Percentiles rank a stretch among this genome's conserved stretches.
Evolutionary conservation across 2,113 vertebrate species (phyloP).

Genomic region (Lamprotornis superbus): DNA sequence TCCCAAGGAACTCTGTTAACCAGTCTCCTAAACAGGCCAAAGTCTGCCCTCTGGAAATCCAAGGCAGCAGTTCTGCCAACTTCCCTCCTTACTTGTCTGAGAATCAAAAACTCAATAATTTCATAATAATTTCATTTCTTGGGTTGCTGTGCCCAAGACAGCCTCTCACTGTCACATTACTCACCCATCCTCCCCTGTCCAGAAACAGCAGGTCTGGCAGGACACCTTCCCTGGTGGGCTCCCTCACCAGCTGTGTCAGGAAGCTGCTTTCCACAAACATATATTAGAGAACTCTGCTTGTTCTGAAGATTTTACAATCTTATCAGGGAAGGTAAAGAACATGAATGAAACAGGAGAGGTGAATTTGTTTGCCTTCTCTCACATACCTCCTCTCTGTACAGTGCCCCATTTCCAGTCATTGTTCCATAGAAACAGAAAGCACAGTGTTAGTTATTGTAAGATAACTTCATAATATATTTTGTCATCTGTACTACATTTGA

Average conservation of each 20-base stretch:
- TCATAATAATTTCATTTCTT: neutral
- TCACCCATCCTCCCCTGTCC: neutral
- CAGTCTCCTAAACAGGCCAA: neutral
- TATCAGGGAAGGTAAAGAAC: neutral
- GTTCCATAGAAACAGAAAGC: neutral
- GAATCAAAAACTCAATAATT: neutral
- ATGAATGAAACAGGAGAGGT: neutral
- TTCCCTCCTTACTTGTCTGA: accelerated
- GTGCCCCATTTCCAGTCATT: neutral
- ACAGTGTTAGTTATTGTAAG: neutral
- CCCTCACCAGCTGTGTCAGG: neutral
- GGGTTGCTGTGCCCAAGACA: accelerated
- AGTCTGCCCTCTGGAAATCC: too few species aligned
- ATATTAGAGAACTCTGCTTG: neutral
- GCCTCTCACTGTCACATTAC: too few species aligned
- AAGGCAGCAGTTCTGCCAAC: neutral
- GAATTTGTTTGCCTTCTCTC: neutral
- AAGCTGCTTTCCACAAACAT: neutral
- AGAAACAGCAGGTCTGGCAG: neutral
- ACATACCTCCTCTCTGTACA: neutral
- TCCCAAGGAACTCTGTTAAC: neutral
- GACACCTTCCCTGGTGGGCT: neutral
- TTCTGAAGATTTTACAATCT: neutral
- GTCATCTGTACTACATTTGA: neutral
- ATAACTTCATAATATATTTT: constrained; percentile 1